Percentiles rank a stretch among this genome's conserved stretches.
Evolutionary conservation across 2,113 vertebrate species (phyloP).

Genomic region (Myotis davidii): DNA sequence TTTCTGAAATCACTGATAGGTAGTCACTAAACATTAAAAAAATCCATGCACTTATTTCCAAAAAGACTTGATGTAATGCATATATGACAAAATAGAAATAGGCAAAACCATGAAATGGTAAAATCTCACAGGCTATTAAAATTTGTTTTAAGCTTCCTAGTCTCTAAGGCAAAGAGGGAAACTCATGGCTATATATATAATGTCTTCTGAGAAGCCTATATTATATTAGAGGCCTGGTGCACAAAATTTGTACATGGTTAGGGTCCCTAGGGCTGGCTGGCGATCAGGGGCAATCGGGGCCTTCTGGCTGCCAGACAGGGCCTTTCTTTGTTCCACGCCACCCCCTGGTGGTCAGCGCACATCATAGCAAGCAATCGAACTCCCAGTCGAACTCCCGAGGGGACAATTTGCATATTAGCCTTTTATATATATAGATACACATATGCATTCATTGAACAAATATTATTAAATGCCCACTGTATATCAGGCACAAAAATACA

Average conservation of each 20-base stretch:
- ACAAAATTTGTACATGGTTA: too few species aligned
- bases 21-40: neutral
- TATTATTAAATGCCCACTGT: neutral
- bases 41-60: neutral
- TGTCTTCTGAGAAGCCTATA: neutral
- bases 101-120: neutral
- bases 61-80: slow-evolving; percentile 15
- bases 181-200: neutral
- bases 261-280: too few species aligned
- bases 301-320: too few species aligned
- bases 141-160: slow-evolving; percentile 41
- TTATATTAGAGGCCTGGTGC: neutral
- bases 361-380: too few species aligned
- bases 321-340: too few species aligned
- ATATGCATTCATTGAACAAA: neutral
- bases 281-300: too few species aligned
- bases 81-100: neutral
- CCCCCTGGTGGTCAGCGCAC: too few species aligned
- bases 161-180: neutral
- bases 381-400: too few species aligned
- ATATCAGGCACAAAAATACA: neutral
- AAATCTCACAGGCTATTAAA: slow-evolving; percentile 24
- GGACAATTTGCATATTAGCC: too few species aligned
- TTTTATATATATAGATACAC: neutral
- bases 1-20: neutral